Conservation (phyloP, 2,113 vertebrate genomes). For the Silurus asotus region DNA sequence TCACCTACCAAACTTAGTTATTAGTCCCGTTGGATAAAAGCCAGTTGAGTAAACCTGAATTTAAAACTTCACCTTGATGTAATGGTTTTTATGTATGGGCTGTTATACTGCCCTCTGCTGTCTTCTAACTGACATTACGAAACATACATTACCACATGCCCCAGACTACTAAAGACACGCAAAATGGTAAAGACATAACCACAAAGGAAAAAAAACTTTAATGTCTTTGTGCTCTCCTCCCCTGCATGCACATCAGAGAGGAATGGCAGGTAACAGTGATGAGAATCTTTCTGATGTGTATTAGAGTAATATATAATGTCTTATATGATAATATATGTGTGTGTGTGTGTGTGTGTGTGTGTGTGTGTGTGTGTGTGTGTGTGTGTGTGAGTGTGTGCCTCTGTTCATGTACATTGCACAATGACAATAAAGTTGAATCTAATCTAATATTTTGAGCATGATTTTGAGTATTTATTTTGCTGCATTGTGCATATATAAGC, state of each 20-base stretch:
- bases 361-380: too few relatives aligned
- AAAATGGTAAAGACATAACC: not conserved
- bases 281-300: not conserved
- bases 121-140: not conserved
- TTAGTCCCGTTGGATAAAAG: not conserved
- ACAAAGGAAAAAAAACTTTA: not conserved
- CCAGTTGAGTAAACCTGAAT: not conserved
- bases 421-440: too few relatives aligned
- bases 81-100: not conserved
- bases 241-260: slow-evolving; percentile 14
- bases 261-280: slow-evolving; percentile 27
- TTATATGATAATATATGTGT: too few relatives aligned
- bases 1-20: not conserved
- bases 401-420: too few relatives aligned
- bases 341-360: too few relatives aligned
- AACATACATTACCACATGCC: not conserved
- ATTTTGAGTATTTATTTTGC: not conserved
- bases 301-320: not conserved
- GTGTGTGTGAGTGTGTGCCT: too few relatives aligned
- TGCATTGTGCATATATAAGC: not conserved
- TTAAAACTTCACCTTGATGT: not conserved
- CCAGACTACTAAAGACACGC: slow-evolving; percentile 47
- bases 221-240: slow-evolving; percentile 7
- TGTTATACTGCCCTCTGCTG: slow-evolving; percentile 51
- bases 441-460: not conserved